Evolutionary conservation across 2,888 invertebrate species (phyloP).

Genomic region (Nesidiocoris tenuis): DNA sequence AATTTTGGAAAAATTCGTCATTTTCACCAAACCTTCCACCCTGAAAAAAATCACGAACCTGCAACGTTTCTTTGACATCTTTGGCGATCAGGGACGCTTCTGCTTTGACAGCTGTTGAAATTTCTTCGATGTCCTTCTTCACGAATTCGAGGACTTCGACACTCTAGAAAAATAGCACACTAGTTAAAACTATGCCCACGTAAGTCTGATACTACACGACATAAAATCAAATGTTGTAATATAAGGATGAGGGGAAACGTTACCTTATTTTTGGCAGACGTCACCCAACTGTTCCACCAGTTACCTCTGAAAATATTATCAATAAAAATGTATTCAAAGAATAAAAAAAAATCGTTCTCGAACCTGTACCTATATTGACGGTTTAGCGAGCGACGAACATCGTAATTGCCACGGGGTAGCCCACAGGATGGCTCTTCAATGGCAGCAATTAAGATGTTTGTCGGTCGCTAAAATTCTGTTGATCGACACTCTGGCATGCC

Average conservation of each 20-base stretch:
- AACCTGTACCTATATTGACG: not conserved
- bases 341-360: not conserved
- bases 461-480: too few species aligned
- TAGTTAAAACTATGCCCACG: not conserved
- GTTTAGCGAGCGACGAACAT: not conserved
- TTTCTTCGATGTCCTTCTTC: slow-evolving; percentile 73
- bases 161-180: slow-evolving; percentile 58
- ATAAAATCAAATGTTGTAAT: not conserved
- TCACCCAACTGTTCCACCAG: slow-evolving; percentile 64
- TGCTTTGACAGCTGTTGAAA: slow-evolving; percentile 68
- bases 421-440: not conserved
- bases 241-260: too few species aligned
- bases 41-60: slow-evolving; percentile 3
- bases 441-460: not conserved
- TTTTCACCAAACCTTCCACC: too few species aligned
- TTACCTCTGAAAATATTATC: slow-evolving; percentile 53
- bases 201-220: not conserved
- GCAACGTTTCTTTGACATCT: slow-evolving; percentile 60
- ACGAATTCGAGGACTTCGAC: slow-evolving; percentile 74
- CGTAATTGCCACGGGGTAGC: not conserved
- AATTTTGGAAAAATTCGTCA: too few species aligned
- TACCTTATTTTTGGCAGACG: slow-evolving; percentile 63
- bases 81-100: slow-evolving; percentile 69
- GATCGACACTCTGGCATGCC: too few species aligned
- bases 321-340: not conserved